These are phyloP conservation scores for Polydrusus pterygomalis DNA, from an alignment of 2,888 invertebrate species.

Conservation along the genomic window DNA sequence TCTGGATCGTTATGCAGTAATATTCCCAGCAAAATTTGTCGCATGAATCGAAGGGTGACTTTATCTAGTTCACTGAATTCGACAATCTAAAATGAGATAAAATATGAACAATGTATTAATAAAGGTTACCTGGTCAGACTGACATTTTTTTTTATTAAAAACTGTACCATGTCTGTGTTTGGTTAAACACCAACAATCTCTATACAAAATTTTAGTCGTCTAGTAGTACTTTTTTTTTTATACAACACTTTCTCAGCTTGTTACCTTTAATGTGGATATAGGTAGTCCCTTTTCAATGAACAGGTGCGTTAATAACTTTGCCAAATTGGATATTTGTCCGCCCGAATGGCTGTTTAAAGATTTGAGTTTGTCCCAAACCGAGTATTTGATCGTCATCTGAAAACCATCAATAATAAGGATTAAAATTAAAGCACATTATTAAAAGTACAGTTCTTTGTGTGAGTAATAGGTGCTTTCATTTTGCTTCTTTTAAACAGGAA, in stretches of 20 bases:
- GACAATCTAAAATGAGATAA: conserved; percentile 77
- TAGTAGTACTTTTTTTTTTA: too few species aligned
- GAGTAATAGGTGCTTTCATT: too few species aligned
- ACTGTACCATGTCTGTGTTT: too few species aligned
- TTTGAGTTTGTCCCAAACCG: conserved; percentile 94
- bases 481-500: too few species aligned
- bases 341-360: conserved; percentile 80
- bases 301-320: conserved; percentile 86
- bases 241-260: conserved; percentile 43
- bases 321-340: conserved; percentile 82
- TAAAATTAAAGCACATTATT: too few species aligned
- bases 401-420: too few species aligned
- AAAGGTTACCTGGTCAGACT: background rate
- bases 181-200: too few species aligned
- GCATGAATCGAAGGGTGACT: conserved; percentile 84
- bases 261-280: conserved; percentile 89
- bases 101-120: conserved; percentile 50
- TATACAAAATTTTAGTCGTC: too few species aligned
- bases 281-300: conserved; percentile 86
- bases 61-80: conserved; percentile 91
- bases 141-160: background rate
- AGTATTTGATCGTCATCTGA: conserved; percentile 90
- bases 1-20: conserved; percentile 81
- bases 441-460: too few species aligned
- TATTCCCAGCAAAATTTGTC: conserved; percentile 84